Evolutionary conservation across 2,113 vertebrate species (phyloP).

Genomic region (Oreochromis niloticus): DNA sequence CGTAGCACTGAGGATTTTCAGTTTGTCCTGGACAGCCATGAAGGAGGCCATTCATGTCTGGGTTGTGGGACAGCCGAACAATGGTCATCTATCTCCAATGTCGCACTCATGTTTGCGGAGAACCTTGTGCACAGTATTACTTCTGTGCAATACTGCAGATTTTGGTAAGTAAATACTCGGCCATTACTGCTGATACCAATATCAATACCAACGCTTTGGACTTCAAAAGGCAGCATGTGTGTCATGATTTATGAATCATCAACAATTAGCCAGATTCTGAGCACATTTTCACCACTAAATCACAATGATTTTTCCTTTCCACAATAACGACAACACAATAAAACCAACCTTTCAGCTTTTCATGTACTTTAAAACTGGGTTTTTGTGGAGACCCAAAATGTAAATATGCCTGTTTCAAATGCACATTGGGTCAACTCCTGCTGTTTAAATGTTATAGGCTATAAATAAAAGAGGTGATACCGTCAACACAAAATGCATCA

Average conservation of each 20-base stretch:
- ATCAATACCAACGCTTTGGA: not conserved
- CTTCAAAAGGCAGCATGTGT: not conserved
- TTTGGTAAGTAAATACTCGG: fast-evolving
- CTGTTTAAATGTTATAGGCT: not conserved
- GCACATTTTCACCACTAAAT: not conserved
- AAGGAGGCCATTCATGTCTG: not conserved
- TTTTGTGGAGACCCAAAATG: not conserved
- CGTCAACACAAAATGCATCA: not conserved
- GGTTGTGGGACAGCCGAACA: not conserved
- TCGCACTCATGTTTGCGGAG: not conserved
- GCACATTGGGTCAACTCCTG: not conserved
- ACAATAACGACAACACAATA: no score
- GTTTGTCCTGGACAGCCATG: not conserved
- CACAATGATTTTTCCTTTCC: no score
- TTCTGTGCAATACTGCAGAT: not conserved
- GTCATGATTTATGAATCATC: not conserved
- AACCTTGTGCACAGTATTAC: not conserved
- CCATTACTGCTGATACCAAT: not conserved
- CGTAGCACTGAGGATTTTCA: not conserved
- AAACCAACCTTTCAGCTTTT: not conserved
- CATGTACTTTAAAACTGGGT: not conserved
- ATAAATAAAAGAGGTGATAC: not conserved
- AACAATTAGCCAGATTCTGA: not conserved
- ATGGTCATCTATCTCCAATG: not conserved
- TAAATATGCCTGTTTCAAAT: not conserved